phyloP scores from a whole-genome alignment of 2,113 vertebrate genomes.

The Percina caprodes region DNA sequence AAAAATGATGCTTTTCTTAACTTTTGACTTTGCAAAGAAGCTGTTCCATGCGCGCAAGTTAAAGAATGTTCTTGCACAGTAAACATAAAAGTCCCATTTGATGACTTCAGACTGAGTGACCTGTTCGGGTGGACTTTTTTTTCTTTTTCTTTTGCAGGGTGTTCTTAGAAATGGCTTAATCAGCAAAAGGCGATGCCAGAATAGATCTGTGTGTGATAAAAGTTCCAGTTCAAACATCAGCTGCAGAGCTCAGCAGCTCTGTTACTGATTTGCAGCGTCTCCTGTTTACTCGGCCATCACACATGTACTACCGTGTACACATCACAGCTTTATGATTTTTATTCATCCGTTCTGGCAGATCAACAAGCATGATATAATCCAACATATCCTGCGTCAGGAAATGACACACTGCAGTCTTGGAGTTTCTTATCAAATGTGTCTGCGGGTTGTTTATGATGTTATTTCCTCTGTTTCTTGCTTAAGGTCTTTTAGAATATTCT shows the following conservation, averaged over 20 bases:
- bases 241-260: constrained; percentile 62
- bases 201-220: constrained; percentile 54
- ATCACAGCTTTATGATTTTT: constrained; percentile 10
- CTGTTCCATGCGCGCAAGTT: neutral
- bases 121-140: constrained; percentile 9
- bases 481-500: neutral
- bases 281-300: constrained; percentile 39
- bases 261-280: constrained; percentile 68
- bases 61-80: neutral
- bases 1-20: neutral
- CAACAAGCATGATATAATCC: constrained; percentile 10
- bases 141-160: neutral
- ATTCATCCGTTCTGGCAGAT: constrained; percentile 46
- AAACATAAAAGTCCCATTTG: neutral
- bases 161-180: constrained; percentile 47
- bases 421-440: constrained; percentile 30
- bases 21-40: neutral
- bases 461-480: neutral
- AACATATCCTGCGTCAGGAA: constrained; percentile 50
- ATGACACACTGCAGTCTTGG: constrained; percentile 4
- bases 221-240: constrained; percentile 52
- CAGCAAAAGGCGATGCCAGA: constrained; percentile 52
- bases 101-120: neutral
- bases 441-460: constrained; percentile 4
- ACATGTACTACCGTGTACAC: neutral